These are phyloP conservation scores for Epizoanthus stellaris DNA, from an alignment of 92 coral and sea anemone genomes.

Conservation along the genomic window DNA sequence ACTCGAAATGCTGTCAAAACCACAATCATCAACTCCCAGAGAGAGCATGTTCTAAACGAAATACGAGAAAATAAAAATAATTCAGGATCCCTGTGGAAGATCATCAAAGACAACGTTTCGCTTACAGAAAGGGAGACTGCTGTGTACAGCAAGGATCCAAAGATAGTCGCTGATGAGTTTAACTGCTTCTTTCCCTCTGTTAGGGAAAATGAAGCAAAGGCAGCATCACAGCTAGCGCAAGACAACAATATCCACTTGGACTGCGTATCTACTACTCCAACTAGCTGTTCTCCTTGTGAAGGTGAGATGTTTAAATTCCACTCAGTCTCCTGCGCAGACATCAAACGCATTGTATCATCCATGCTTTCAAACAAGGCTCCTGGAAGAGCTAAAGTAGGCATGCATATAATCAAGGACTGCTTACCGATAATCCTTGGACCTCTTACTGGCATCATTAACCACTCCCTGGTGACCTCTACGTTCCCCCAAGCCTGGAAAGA, in stretches of 20 bases:
- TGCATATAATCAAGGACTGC: conserved; percentile 59
- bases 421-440: conserved; percentile 59
- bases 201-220: conserved; percentile 43
- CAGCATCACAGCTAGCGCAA: conserved; percentile 15
- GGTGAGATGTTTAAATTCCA: too few species aligned
- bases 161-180: conserved; percentile 33
- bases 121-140: background rate
- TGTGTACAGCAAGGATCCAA: conserved; percentile 33
- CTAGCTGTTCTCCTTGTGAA: too few species aligned
- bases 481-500: conserved; percentile 56
- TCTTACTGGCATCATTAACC: conserved; percentile 53
- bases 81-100: conserved; percentile 15
- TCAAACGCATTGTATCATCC: conserved; percentile 36
- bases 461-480: conserved; percentile 51
- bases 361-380: conserved; percentile 67
- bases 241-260: too few species aligned
- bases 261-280: too few species aligned
- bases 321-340: too few species aligned
- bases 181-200: conserved; percentile 46
- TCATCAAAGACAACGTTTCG: background rate
- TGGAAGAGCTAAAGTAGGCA: conserved; percentile 58
- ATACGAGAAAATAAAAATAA: conserved; percentile 52
- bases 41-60: conserved; percentile 37
- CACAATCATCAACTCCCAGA: conserved; percentile 54
- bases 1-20: conserved; percentile 53